A percentile compares a stretch with the other conserved stretches of the same genome.
These are phyloP conservation scores for Ditylenchus weischeri DNA, from an alignment of 2,888 invertebrate species.

Conservation along the genomic window DNA sequence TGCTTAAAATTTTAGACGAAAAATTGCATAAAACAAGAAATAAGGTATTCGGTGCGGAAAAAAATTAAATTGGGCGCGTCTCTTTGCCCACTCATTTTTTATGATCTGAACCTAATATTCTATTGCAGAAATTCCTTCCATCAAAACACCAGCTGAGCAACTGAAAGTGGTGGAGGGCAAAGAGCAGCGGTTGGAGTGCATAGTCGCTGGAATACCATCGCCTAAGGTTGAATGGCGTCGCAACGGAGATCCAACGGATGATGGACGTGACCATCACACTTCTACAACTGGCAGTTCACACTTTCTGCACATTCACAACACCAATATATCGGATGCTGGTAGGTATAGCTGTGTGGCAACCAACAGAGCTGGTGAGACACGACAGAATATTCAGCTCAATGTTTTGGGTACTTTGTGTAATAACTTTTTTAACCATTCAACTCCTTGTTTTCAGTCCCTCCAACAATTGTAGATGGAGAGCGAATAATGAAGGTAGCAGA, in stretches of 20 bases:
- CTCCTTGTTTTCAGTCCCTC: slow-evolving; percentile 59
- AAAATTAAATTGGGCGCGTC: too few relatives aligned
- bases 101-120: neutral
- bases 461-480: slow-evolving; percentile 57
- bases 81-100: too few relatives aligned
- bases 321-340: slow-evolving; percentile 41
- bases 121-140: slow-evolving; percentile 48
- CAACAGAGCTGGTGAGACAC: slow-evolving; percentile 65
- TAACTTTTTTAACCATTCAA: too few relatives aligned
- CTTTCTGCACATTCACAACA: slow-evolving; percentile 48
- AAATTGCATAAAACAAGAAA: too few relatives aligned
- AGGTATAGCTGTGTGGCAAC: slow-evolving; percentile 66
- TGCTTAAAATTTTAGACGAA: too few relatives aligned
- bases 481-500: slow-evolving; percentile 61
- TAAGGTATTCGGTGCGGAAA: too few relatives aligned
- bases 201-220: slow-evolving; percentile 60
- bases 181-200: slow-evolving; percentile 60
- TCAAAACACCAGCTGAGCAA: slow-evolving; percentile 39
- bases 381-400: slow-evolving; percentile 64
- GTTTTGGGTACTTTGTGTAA: slow-evolving; percentile 64
- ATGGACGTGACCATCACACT: slow-evolving; percentile 11
- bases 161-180: slow-evolving; percentile 58
- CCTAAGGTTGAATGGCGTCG: slow-evolving; percentile 60
- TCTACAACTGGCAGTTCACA: slow-evolving; percentile 22
- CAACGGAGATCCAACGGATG: slow-evolving; percentile 15